Evolutionary conservation across 1,140 invertebrate species (phyloP).

Genomic region (Telenomus remus): DNA sequence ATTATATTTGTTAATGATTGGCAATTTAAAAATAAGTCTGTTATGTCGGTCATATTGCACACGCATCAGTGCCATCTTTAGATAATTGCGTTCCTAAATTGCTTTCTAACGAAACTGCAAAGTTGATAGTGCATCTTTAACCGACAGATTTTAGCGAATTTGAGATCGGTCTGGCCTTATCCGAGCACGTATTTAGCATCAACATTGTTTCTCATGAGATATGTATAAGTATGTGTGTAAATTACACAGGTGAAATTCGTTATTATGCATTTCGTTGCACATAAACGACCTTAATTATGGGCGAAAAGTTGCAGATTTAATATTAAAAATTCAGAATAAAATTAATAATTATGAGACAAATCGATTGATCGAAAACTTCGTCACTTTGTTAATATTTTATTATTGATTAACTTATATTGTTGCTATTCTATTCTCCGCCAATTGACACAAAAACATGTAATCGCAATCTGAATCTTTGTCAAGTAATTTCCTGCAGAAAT

Average conservation of each 20-base stretch:
- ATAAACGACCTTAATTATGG: too few species aligned
- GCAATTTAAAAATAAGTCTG: too few species aligned
- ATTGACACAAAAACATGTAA: constrained; percentile 47
- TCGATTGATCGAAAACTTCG: too few species aligned
- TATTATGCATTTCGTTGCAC: too few species aligned
- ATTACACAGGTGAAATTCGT: too few species aligned
- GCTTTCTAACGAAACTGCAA: constrained; percentile 56
- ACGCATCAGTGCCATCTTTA: too few species aligned
- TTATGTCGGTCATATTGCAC: too few species aligned
- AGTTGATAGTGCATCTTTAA: constrained; percentile 66
- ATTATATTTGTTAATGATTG: too few species aligned
- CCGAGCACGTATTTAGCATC: constrained; percentile 48
- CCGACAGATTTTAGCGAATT: constrained; percentile 49
- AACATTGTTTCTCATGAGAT: constrained; percentile 27
- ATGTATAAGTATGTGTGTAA: constrained; percentile 24
- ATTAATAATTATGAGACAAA: too few species aligned
- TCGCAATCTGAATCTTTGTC: constrained; percentile 42
- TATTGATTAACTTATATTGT: constrained; percentile 18
- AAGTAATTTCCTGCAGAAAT: constrained; percentile 65
- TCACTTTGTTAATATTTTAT: constrained; percentile 14
- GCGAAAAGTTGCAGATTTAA: too few species aligned
- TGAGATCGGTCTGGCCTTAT: constrained; percentile 32
- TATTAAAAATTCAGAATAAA: too few species aligned
- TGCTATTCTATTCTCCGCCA: constrained; percentile 28
- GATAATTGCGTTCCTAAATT: too few species aligned